A percentile compares a stretch with the other conserved stretches of the same genome.
phyloP scores from a whole-genome alignment of 2,113 vertebrate genomes.

The Ictalurus furcatus region DNA sequence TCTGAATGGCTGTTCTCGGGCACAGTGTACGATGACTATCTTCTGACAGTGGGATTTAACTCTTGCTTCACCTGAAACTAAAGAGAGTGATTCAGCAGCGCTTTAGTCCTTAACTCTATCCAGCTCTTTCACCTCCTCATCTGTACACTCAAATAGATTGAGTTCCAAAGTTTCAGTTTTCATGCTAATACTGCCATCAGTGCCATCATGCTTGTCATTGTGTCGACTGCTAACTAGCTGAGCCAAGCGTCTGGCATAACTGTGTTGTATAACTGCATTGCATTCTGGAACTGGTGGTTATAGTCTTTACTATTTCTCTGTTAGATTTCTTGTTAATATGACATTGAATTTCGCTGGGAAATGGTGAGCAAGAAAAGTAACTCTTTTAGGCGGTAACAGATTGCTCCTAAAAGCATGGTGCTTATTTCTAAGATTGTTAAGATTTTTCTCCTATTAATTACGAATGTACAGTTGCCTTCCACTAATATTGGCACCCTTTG shows the following conservation, averaged over 20 bases:
- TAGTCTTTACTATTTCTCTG: background rate
- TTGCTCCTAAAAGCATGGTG: too few relatives aligned
- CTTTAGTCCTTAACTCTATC: too few relatives aligned
- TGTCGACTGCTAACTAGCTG: background rate
- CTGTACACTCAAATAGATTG: too few relatives aligned
- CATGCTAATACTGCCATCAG: background rate
- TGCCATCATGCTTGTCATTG: background rate
- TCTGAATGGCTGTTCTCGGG: background rate
- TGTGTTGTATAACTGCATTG: background rate
- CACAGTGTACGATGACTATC: background rate
- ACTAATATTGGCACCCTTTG: too few relatives aligned
- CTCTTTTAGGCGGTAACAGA: background rate
- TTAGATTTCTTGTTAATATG: background rate
- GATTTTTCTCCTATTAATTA: background rate
- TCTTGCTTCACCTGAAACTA: background rate
- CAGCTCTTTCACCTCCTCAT: too few relatives aligned
- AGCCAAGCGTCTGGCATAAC: background rate
- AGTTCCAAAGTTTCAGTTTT: too few relatives aligned
- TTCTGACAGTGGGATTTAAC: background rate
- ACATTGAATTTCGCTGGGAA: background rate
- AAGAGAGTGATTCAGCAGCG: too few relatives aligned
- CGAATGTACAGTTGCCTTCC: background rate
- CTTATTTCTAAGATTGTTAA: background rate
- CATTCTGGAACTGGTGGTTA: background rate
- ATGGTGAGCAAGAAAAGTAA: background rate